Percentiles rank a stretch among this genome's conserved stretches.
These are phyloP conservation scores for Priocnemis perturbator DNA, from an alignment of 2,888 invertebrate genomes.

Conservation along the genomic window DNA sequence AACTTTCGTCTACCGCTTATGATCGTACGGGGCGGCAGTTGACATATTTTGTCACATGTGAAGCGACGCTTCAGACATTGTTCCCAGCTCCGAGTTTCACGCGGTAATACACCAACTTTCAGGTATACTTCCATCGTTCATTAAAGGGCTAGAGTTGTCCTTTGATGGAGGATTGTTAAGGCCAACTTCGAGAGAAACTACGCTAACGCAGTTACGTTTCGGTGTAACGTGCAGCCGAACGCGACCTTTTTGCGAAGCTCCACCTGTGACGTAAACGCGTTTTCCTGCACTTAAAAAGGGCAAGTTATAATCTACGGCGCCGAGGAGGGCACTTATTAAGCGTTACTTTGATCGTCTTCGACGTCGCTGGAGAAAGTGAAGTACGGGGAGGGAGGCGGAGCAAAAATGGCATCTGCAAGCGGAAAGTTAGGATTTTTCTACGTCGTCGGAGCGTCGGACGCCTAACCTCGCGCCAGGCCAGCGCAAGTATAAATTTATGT, in stretches of 20 bases:
- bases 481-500: conserved; percentile 59
- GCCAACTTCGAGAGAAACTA: conserved; percentile 6
- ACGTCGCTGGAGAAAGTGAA: neutral
- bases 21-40: conserved; percentile 13
- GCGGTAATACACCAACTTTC: conserved; percentile 35
- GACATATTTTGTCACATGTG: conserved; percentile 18
- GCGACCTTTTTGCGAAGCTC: no score
- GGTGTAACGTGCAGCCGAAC: neutral
- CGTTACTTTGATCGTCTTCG: neutral
- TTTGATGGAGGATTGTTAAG: conserved; percentile 15
- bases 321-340: no score
- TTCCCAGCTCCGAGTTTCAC: conserved; percentile 46
- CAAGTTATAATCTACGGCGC: no score
- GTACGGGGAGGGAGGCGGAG: conserved; percentile 1
- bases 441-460: conserved; percentile 23
- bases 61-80: conserved; percentile 20
- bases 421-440: conserved; percentile 55
- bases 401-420: conserved; percentile 38
- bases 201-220: conserved; percentile 9
- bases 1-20: neutral
- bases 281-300: no score
- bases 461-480: conserved; percentile 16
- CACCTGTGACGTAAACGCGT: no score
- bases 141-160: conserved; percentile 18
- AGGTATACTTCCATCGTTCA: conserved; percentile 30